These are phyloP conservation scores for Orbicella faveolata DNA, from an alignment of 64 coral and sea anemone species.

Conservation along the genomic window DNA sequence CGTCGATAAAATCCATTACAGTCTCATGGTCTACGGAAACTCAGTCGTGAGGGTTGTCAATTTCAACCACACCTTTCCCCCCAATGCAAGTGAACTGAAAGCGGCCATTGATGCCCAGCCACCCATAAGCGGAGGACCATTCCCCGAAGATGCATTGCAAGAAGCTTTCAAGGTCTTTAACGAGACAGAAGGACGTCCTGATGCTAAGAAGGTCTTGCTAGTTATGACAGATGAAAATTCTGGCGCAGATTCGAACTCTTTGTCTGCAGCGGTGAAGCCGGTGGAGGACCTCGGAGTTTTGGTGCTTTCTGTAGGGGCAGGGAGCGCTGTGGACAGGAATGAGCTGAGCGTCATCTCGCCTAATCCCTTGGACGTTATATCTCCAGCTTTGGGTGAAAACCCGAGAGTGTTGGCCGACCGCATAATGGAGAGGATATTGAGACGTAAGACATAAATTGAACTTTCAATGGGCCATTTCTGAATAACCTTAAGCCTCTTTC, in stretches of 20 bases:
- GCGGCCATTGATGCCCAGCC: constrained; percentile 46
- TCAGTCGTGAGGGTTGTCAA: constrained; percentile 22
- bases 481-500: no score
- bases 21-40: constrained; percentile 60
- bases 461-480: background rate
- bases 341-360: constrained; percentile 26
- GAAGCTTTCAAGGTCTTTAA: constrained; percentile 57
- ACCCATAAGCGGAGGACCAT: constrained; percentile 13
- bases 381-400: background rate
- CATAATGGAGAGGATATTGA: constrained; percentile 75
- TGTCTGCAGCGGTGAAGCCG: constrained; percentile 1
- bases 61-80: constrained; percentile 54
- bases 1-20: constrained; percentile 60
- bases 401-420: constrained; percentile 38
- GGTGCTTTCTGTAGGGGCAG: constrained; percentile 40
- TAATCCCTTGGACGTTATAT: constrained; percentile 44
- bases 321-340: background rate
- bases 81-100: constrained; percentile 41
- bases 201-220: constrained; percentile 76
- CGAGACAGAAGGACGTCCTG: constrained; percentile 17
- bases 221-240: constrained; percentile 70
- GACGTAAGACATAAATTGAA: constrained; percentile 14
- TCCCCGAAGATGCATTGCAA: constrained; percentile 47
- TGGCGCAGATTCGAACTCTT: background rate
- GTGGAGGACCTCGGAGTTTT: background rate